A percentile compares a stretch with the other conserved stretches of the same genome.
phyloP scores from a whole-genome alignment of 2,113 vertebrate genomes.

The Connochaetes taurinus region DNA sequence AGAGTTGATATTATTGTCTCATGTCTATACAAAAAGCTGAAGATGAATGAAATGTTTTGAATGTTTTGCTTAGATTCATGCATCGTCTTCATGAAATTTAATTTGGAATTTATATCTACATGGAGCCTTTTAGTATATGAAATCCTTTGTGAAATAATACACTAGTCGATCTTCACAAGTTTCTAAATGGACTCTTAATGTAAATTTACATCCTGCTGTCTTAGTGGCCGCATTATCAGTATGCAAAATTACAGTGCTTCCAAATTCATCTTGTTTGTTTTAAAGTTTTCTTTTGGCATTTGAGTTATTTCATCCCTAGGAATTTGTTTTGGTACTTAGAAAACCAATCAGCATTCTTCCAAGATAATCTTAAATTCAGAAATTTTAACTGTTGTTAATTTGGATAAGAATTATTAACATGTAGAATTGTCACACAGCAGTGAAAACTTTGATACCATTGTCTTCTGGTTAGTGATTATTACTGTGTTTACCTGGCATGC shows the following conservation, averaged over 20 bases:
- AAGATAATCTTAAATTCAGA: neutral
- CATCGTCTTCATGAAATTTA: conserved; percentile 10
- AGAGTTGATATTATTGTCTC: neutral
- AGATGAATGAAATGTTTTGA: neutral
- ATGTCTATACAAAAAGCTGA: neutral
- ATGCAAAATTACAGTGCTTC: neutral
- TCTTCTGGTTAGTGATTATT: neutral
- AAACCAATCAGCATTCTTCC: neutral
- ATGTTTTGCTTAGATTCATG: neutral
- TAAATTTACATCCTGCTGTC: neutral
- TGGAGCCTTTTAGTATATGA: neutral
- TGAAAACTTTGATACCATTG: neutral
- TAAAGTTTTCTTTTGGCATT: neutral
- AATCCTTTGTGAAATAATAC: neutral
- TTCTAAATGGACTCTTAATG: neutral
- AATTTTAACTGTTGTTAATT: neutral
- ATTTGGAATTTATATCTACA: neutral
- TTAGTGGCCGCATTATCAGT: neutral
- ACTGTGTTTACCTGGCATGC: neutral
- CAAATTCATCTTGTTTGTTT: neutral
- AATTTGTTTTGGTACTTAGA: neutral
- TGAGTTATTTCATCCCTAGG: neutral
- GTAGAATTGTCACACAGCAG: neutral
- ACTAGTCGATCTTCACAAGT: neutral
- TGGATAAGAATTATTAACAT: neutral